Base-by-base conservation (phyloP, 2,888 invertebrate genomes). In the Eristalis arbustorum region DNA sequence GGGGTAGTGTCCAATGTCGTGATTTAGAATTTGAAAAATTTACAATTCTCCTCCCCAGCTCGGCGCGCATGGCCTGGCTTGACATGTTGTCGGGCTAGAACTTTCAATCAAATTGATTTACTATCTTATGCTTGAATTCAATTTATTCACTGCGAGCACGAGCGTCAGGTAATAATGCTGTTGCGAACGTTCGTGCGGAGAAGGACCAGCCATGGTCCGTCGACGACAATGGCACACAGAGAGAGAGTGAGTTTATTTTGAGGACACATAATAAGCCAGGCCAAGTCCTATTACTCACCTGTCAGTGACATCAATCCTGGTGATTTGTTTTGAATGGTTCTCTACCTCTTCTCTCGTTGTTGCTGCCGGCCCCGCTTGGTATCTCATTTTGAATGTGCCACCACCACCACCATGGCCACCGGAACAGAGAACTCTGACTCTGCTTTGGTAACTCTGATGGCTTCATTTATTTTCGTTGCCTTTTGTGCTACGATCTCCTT, bases 221-320 rank as follows among this genome's bases (percentile, higher is more conserved):
- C 56, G 22, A 71, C 61, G 75, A 57, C 64, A 14, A n/a, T 42
- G 22, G 6, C 75, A n/a, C 31, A 31, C 31, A 31, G 25, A 25
- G 25, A 25, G 31, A 31, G 31, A 31, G 57, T 18, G 63, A 72
- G 83, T 64, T 75, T 87, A 59, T 76, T 75, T 76, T 79, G 73
- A 69, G 62, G 83, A 88, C 78, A 84, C 75, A 76, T 80, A 88
- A 84, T 84, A 88, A 84, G 84, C 84, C 83, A 61, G 79, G 76
- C 88, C 76, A 80, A 80, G 84, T 84, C 76, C 88, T 84, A 88
- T 88, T 88, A 88, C 88, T 88, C 84, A 88, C 88, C 84, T 88
- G 88, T 80, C 88, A 88, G 56, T 59, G 68, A 67, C 88, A 88
- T 88, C 88, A 88, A 88, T 88, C 84, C 88, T 64, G n/a, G 88